These are phyloP conservation scores for Emydocephalus ijimae DNA, from an alignment of 2,113 vertebrate genomes.

Conservation along the genomic window DNA sequence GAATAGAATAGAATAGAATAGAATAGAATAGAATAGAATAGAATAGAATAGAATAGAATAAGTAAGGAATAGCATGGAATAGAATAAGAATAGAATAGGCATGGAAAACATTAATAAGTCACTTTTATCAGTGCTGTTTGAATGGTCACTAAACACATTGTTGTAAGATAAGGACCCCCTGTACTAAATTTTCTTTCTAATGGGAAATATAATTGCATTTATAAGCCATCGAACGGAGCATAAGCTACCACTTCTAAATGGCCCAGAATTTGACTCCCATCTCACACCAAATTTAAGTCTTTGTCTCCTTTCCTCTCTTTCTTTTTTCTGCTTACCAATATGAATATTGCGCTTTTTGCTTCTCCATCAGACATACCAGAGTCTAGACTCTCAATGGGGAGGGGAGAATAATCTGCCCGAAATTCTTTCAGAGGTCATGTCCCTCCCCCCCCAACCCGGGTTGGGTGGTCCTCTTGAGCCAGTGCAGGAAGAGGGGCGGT, in stretches of 20 bases:
- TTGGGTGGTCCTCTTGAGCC: accelerated
- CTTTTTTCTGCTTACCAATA: background rate
- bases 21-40: too few species aligned
- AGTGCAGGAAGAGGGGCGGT: background rate
- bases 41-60: too few species aligned
- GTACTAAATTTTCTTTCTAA: background rate
- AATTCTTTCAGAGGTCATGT: background rate
- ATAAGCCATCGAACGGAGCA: accelerated
- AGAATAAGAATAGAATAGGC: too few species aligned
- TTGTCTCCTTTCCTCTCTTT: background rate
- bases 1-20: too few species aligned
- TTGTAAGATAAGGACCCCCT: too few species aligned
- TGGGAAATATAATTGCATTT: background rate
- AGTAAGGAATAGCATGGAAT: too few species aligned
- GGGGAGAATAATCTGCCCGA: background rate
- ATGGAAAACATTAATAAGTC: too few species aligned
- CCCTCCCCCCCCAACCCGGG: background rate
- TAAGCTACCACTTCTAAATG: background rate
- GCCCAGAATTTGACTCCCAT: background rate
- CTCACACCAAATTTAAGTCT: background rate
- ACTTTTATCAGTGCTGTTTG: too few species aligned
- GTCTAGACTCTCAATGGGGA: constrained; percentile 8
- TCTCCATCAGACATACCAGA: background rate
- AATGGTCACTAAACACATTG: too few species aligned
- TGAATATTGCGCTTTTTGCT: background rate